Conservation (phyloP, 2,888 invertebrate species). For the Drosophila infuscata region DNA sequence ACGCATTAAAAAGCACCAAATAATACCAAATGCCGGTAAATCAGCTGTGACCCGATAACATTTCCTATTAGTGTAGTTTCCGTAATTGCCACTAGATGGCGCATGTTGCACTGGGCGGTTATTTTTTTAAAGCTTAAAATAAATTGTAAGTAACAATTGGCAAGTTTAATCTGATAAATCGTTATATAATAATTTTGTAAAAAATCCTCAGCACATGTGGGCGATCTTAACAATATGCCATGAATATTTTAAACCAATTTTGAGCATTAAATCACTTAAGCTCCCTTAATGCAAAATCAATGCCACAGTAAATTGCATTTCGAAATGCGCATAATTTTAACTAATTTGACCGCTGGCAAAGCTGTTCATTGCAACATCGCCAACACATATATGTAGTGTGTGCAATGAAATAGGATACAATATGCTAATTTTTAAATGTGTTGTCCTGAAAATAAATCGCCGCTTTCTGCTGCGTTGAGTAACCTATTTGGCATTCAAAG, state of each 20-base stretch:
- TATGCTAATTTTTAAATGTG: conserved; percentile 42
- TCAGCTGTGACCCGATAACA: conserved; percentile 31
- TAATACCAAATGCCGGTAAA: conserved; percentile 9
- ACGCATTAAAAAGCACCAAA: conserved; percentile 34
- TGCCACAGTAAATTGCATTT: conserved; percentile 54
- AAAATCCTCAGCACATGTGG: background rate
- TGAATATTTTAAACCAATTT: conserved; percentile 3
- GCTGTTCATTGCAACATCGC: conserved; percentile 61
- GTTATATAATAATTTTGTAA: background rate
- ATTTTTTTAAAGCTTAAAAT: conserved; percentile 9
- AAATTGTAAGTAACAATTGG: background rate
- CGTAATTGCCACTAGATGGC: conserved; percentile 11
- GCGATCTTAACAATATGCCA: no score
- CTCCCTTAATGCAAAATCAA: conserved; percentile 47
- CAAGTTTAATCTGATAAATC: background rate
- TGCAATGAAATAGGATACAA: conserved; percentile 5
- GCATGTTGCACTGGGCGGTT: background rate
- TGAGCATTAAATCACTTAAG: conserved; percentile 20
- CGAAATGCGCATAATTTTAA: conserved; percentile 58
- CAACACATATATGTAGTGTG: background rate
- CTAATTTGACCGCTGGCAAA: conserved; percentile 60
- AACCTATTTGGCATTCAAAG: conserved; percentile 32
- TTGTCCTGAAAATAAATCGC: conserved; percentile 41
- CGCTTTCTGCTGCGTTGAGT: conserved; percentile 20
- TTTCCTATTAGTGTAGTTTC: background rate